phyloP scores from a whole-genome alignment of 2,113 vertebrate genomes.

The Lophura nycthemera region DNA sequence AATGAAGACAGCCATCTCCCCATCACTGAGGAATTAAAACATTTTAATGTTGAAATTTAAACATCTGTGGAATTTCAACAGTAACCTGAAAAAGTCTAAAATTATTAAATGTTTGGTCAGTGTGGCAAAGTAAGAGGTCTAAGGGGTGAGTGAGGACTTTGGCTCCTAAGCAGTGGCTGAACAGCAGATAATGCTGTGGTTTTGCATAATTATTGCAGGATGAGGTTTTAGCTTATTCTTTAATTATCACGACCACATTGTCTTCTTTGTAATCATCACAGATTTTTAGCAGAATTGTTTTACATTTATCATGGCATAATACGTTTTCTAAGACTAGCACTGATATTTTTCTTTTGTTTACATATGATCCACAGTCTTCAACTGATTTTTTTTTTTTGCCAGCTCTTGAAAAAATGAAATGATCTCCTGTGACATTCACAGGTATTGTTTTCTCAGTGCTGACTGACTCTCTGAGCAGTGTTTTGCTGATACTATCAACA shows the following conservation, averaged over 20 bases:
- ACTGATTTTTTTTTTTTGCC: not conserved
- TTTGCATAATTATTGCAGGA: not conserved
- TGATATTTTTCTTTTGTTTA: not conserved
- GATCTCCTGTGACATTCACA: not conserved
- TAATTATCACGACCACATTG: not conserved
- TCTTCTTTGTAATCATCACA: not conserved
- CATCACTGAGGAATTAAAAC: not conserved
- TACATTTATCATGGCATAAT: not conserved
- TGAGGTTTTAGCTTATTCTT: not conserved
- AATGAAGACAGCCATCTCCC: not conserved
- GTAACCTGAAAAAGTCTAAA: not conserved
- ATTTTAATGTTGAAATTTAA: fast-evolving
- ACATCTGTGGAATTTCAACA: not conserved
- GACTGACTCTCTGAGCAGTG: not conserved
- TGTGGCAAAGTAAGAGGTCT: not conserved
- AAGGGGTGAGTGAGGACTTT: not conserved
- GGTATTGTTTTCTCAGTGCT: not conserved
- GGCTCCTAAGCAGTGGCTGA: not conserved
- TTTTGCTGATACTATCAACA: not conserved
- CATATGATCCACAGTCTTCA: not conserved
- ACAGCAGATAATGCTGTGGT: not conserved
- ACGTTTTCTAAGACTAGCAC: not conserved
- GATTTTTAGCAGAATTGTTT: not conserved
- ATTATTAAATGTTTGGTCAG: not conserved
- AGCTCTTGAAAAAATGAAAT: not conserved